These are phyloP conservation scores for Saxidomus purpurata DNA, from an alignment of 1,140 invertebrate genomes.

Conservation along the genomic window DNA sequence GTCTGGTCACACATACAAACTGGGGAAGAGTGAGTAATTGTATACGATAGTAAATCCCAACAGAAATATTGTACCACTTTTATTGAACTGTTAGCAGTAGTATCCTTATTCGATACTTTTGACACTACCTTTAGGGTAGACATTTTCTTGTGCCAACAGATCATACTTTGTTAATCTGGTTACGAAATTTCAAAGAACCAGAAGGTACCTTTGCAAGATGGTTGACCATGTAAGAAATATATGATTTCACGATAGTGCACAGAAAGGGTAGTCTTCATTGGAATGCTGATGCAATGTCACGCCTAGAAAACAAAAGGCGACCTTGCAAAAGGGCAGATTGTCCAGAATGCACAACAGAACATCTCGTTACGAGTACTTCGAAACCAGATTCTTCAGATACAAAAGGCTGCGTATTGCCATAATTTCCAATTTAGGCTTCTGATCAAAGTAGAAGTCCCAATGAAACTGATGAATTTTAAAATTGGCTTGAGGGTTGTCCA, in stretches of 20 bases:
- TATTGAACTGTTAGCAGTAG: slow-evolving; percentile 43
- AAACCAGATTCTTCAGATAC: too few species aligned
- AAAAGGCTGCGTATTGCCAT: too few species aligned
- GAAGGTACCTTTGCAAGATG: slow-evolving; percentile 7
- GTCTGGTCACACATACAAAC: slow-evolving; percentile 13
- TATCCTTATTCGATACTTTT: slow-evolving; percentile 16
- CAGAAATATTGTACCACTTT: slow-evolving; percentile 25
- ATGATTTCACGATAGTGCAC: neutral
- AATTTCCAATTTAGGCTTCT: neutral
- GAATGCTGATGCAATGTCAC: slow-evolving; percentile 39
- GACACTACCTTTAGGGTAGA: slow-evolving; percentile 34
- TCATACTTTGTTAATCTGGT: slow-evolving; percentile 2
- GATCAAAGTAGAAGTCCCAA: neutral
- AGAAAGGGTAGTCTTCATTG: slow-evolving; percentile 6
- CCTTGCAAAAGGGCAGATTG: neutral
- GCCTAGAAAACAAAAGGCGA: neutral
- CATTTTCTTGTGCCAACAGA: slow-evolving; percentile 17
- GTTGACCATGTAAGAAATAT: neutral
- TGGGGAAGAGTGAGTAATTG: neutral
- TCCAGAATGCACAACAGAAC: neutral
- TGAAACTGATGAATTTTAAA: neutral
- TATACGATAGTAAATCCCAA: neutral
- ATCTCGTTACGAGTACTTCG: neutral
- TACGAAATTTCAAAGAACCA: slow-evolving; percentile 28
- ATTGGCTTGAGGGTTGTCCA: neutral